Base-by-base conservation (phyloP, 2,113 vertebrate genomes). In the Morone chrysops region DNA sequence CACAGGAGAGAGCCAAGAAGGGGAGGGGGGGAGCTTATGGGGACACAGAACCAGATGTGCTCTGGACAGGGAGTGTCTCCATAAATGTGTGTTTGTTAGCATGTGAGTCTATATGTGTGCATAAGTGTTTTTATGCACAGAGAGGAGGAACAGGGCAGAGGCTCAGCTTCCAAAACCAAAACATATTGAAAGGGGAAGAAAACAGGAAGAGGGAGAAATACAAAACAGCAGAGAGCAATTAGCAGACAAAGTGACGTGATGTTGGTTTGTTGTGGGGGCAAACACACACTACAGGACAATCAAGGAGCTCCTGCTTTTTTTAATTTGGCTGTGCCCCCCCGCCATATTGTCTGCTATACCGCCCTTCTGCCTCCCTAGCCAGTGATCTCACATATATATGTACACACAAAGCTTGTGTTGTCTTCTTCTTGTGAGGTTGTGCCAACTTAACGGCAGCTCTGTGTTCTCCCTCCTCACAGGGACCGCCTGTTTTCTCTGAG, bases 161-260 rank as follows among this genome's bases (percentile, higher is more conserved):
- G 63, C 78, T 78, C 61, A 47, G 73, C 75, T 78, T 81, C 61
- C 70, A 79, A 87, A 89, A 85, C 75, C 77, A 88, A 92, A 85
- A 80, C 85, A 85, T 70, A 82, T 68, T 84, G 86, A 78, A 83
- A 85, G 60, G 77, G 78, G 78, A 92, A 47, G 79, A 93, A 93
- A 92, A 94, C 93, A 94, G 93, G 93, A 94, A 95, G 87, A 90
- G 79, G 86, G 74, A 89, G 92, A 91, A 94, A 90, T 82, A 70
- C 88, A 90, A 85, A 91, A 91, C 91, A 93, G 91, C 90, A 85
- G 90, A 83, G 74, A 90, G 87, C 88, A 91, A 93, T 94, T 93
- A 93, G 89, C 70, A 67, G 87, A 82, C 66, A 22, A 84, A 84
- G 75, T 92, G 88, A 93, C 47, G 80, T 90, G 87, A 89, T 88